Evolutionary conservation across 2,888 invertebrate species (phyloP).

Genomic region (Toxonevra muliebris): DNA sequence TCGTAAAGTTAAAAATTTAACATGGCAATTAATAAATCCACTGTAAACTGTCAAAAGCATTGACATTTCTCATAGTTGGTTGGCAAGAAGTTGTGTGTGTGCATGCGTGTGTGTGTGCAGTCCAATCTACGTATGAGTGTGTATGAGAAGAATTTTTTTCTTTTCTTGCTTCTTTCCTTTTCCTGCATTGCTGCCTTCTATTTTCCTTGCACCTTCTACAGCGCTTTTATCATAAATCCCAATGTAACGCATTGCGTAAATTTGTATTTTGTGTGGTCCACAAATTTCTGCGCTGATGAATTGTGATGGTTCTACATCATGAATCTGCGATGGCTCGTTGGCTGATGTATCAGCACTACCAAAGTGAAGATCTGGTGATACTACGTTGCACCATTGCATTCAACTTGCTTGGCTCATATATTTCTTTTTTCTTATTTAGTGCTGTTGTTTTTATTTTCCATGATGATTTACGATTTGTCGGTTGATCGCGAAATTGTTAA

Average conservation of each 20-base stretch:
- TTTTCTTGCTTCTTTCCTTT: neutral
- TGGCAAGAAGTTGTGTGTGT: neutral
- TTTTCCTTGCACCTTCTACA: neutral
- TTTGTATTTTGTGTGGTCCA: slow-evolving; percentile 35
- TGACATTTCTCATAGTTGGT: slow-evolving; percentile 17
- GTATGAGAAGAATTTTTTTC: neutral
- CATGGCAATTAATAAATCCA: slow-evolving; percentile 33
- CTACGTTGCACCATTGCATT: neutral
- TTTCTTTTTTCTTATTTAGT: neutral
- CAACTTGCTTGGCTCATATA: neutral
- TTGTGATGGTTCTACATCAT: slow-evolving; percentile 27
- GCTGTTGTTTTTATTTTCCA: slow-evolving; percentile 1
- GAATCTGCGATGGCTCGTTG: neutral
- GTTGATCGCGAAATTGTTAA: slow-evolving; percentile 35
- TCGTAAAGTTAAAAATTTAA: slow-evolving; percentile 29
- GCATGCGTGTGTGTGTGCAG: neutral
- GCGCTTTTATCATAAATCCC: slow-evolving; percentile 28
- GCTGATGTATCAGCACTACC: neutral
- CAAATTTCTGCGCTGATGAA: slow-evolving; percentile 31
- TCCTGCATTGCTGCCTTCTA: neutral
- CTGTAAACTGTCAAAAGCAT: slow-evolving; percentile 36
- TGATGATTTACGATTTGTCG: slow-evolving; percentile 37
- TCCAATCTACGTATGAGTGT: too few species aligned
- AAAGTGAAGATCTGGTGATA: neutral
- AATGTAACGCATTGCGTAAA: slow-evolving; percentile 28